Evolutionary conservation across 2,888 invertebrate species (phyloP).

Genomic region (Eupithecia exiguata): DNA sequence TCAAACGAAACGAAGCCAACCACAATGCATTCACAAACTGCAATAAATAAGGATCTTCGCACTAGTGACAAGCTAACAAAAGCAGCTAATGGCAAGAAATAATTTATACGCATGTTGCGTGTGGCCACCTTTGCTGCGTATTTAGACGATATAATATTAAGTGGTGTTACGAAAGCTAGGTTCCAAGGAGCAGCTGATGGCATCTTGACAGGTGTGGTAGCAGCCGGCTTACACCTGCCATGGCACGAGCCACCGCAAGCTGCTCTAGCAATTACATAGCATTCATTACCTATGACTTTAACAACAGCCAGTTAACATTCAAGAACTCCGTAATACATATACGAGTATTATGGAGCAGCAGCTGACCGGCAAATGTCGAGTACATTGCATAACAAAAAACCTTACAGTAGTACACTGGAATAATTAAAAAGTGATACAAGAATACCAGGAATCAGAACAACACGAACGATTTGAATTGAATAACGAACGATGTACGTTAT

Average conservation of each 20-base stretch:
- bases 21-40: slow-evolving; percentile 3
- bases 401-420: slow-evolving; percentile 39
- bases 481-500: slow-evolving; percentile 45
- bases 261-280: slow-evolving; percentile 69
- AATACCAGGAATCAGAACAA: slow-evolving; percentile 41
- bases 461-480: slow-evolving; percentile 49
- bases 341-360: slow-evolving; percentile 49
- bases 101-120: slow-evolving; percentile 28
- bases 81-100: slow-evolving; percentile 11
- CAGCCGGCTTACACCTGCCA: slow-evolving; percentile 79
- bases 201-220: slow-evolving; percentile 76
- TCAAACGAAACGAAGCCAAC: slow-evolving; percentile 4
- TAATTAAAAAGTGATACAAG: slow-evolving; percentile 29
- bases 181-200: slow-evolving; percentile 76
- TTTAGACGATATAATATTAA: slow-evolving; percentile 28
- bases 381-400: slow-evolving; percentile 48
- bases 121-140: slow-evolving; percentile 26
- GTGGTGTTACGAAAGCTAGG: slow-evolving; percentile 49
- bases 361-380: slow-evolving; percentile 58
- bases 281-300: slow-evolving; percentile 59
- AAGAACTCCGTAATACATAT: slow-evolving; percentile 55
- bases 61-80: slow-evolving; percentile 19
- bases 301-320: slow-evolving; percentile 54
- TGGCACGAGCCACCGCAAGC: slow-evolving; percentile 79
- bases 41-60: slow-evolving; percentile 1